These are phyloP conservation scores for Polyommatus icarus DNA, from an alignment of 2,888 invertebrate species.

Conservation along the genomic window DNA sequence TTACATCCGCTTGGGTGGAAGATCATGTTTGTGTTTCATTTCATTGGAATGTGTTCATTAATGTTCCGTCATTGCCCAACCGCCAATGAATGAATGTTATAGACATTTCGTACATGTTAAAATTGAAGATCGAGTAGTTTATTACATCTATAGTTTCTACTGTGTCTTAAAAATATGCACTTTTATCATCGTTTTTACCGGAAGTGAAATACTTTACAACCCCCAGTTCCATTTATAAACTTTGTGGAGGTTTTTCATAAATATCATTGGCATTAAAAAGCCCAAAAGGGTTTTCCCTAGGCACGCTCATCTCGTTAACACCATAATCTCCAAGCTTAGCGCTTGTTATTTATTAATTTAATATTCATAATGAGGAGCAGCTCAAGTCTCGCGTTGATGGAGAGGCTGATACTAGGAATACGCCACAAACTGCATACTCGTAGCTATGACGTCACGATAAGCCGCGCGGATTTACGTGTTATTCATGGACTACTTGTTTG, in stretches of 20 bases:
- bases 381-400: neutral
- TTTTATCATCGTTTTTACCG: neutral
- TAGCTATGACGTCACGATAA: neutral
- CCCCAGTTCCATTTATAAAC: neutral
- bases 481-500: no score
- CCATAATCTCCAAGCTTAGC: neutral
- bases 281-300: neutral
- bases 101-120: no score
- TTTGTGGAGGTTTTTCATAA: neutral
- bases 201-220: neutral
- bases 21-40: no score
- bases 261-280: neutral
- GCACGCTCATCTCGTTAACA: neutral
- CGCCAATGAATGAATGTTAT: no score
- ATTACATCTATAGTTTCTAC: no score
- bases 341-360: conserved; percentile 18
- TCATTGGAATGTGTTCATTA: no score
- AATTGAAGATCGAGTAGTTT: no score
- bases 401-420: neutral
- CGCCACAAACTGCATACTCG: neutral
- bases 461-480: neutral
- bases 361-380: conserved; percentile 2
- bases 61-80: no score
- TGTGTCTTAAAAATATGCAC: no score
- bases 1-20: no score